Evolutionary conservation across 2,888 invertebrate species (phyloP).

Genomic region (Alentia gelatinosa): DNA sequence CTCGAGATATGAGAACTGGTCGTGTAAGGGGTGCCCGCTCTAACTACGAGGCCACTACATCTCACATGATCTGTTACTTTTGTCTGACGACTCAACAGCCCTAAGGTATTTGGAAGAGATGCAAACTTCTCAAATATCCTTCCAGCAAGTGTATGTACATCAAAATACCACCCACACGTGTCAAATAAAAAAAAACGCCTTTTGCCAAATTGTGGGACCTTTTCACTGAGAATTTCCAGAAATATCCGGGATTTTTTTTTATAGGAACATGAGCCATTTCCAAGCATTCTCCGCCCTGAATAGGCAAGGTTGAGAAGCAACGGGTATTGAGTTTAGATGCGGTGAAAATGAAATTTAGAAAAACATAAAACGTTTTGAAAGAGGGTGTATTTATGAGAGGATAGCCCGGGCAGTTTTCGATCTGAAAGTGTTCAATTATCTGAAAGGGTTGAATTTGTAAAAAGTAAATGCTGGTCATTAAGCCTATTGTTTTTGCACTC

Average conservation of each 20-base stretch:
- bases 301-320: neutral
- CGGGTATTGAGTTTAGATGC: neutral
- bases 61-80: conserved; percentile 4
- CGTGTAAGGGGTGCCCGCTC: too few relatives aligned
- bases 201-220: neutral
- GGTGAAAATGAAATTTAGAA: too few relatives aligned
- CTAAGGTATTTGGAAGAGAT: neutral
- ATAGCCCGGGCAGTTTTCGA: too few relatives aligned
- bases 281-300: neutral
- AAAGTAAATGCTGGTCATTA: too few relatives aligned
- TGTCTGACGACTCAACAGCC: neutral
- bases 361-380: too few relatives aligned
- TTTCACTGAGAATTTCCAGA: neutral
- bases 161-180: neutral
- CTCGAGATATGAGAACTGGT: too few relatives aligned
- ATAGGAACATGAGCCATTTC: neutral
- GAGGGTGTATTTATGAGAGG: too few relatives aligned
- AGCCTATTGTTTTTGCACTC: too few relatives aligned
- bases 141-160: neutral
- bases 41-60: neutral
- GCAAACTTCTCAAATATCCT: neutral
- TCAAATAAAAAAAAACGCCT: neutral
- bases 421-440: too few relatives aligned
- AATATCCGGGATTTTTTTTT: neutral
- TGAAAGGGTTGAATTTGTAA: too few relatives aligned